Base-by-base conservation (phyloP, 1,140 invertebrate genomes). In the Antheraea mylitta region DNA sequence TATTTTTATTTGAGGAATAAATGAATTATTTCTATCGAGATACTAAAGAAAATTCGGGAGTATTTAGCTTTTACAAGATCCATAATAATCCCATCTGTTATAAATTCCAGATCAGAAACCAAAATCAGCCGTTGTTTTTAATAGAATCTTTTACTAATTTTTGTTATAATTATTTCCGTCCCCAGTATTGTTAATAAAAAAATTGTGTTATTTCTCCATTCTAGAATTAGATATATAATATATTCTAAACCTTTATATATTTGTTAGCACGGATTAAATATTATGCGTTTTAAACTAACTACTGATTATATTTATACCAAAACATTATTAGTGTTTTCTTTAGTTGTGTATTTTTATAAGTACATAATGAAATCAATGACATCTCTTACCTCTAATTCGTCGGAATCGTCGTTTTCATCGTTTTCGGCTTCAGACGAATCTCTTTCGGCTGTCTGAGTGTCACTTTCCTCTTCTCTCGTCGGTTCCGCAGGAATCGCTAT, bases 341-440 rank as follows among this genome's bases (percentile, higher is more conserved):
- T 30, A 30, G 22, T 30, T 30, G 45, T 53, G 45, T n/a, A 53
- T 16, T 53, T 16, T 53, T 53, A 16, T 53, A 53, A 30, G 58
- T 60, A 16, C 66, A 37, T 30, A 30, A 36, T 36, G 13, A 37
- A n/a, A 30, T 22, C 16, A 42, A 63, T 58, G 22, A 67, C 13
- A 42, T 58, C 30, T 18, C 89, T 85, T 85, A 94, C 93, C 89
- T 94, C 93, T 60, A 93, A 84, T 68, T 92, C 89, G 68, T 93
- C 93, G 0, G 92, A 93, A 73, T 93, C 90, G 30, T 92, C 89
- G 61, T 88, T 86, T 18, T 91, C 90, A 22, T 92, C 89, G 64
- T 91, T 89, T 76, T 93, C 90, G 11, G 80, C 83, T 64, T 92
- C 92, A 7, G 90, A 91, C 7, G 92, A 89, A 58, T 91, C 86